Conservation (phyloP, 2,113 vertebrate genomes). For the Nerophis lumbriciformis region DNA sequence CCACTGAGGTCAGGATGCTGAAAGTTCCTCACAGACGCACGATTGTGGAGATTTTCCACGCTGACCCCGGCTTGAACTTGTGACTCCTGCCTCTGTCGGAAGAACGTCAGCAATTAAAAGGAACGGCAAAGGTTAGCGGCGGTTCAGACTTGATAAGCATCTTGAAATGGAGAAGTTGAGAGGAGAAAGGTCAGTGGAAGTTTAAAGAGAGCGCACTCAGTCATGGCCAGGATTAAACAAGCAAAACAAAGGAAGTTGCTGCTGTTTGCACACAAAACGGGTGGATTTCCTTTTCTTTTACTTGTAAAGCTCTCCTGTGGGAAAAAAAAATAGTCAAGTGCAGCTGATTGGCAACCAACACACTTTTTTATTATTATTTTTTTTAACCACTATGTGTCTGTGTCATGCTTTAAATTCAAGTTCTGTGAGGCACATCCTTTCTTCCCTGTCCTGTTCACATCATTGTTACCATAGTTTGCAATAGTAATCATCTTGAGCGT, state of each 20-base stretch:
- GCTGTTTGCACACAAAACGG: constrained; percentile 60
- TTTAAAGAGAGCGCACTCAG: constrained; percentile 69
- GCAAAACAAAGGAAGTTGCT: constrained; percentile 62
- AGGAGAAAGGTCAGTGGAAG: constrained; percentile 72
- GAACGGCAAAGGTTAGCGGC: constrained; percentile 67
- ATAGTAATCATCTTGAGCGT: too few relatives aligned
- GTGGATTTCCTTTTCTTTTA: constrained; percentile 58
- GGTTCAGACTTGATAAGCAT: constrained; percentile 75
- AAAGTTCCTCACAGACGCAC: constrained; percentile 60
- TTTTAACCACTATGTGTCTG: constrained; percentile 6
- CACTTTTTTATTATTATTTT: too few relatives aligned
- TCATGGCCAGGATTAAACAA: constrained; percentile 69
- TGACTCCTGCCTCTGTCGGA: constrained; percentile 51
- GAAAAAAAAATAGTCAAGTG: constrained; percentile 8
- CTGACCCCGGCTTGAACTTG: constrained; percentile 67
- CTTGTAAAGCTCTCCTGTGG: constrained; percentile 28
- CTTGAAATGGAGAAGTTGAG: constrained; percentile 72
- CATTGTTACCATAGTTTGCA: too few relatives aligned
- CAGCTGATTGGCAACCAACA: background rate
- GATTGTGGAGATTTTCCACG: constrained; percentile 66
- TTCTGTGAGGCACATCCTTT: constrained; percentile 29
- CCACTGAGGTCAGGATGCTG: constrained; percentile 56
- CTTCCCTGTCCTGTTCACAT: too few relatives aligned
- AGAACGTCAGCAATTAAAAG: constrained; percentile 52
- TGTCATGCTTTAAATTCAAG: constrained; percentile 19